Evolutionary conservation across 1,140 invertebrate species (phyloP), one percentile per base, ranked within the genome.

Genomic region (Meloidogyne hapla): DNA sequence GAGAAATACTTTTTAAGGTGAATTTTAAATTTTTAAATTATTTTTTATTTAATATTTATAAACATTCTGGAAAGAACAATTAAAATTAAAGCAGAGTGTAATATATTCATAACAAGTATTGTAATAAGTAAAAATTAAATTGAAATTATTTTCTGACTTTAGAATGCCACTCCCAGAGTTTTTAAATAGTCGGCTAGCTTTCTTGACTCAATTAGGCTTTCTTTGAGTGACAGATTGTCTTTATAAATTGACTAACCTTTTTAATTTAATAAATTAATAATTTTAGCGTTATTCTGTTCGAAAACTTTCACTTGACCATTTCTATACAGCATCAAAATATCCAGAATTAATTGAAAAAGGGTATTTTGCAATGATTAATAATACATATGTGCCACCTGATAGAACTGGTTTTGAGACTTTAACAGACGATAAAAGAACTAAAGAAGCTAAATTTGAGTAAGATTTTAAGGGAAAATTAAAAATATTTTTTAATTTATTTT

Each of bases 361-460:
- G 18, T 71, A 75, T 33, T 79, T 79, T 64, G 75, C 77, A 23
- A 79, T 79, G 77, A 25, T 67, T 12, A 79, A 79, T 68, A 77
- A 77, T 66, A 79, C 77, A 2, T 79, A 77, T 63, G 77, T 79
- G 18, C 69, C 77, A 0, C 74, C 74, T 13, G 67, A 79, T 63
- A 33, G 38, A 23, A 79, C 77, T 23, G 77, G 77, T 12, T 79
- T 79, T 68, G 78, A 79, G 33, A 70, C 76, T 8, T 26, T 75
- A 33, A 71, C 64, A 40, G 77, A 78, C 42, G 77, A 78, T 66
- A 66, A 74, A 40, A 71, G 45, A 26, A 76, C 69, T 18, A 63
- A 64, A 9, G 62, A 72, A 68, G 75, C 75, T 28, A 79, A 77
- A 67, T 73, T 69, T 40, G 73, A 79, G 72, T 78, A 48, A 64